Conservation (phyloP, 2,888 invertebrate genomes). For the Cephus rjabovi region DNA sequence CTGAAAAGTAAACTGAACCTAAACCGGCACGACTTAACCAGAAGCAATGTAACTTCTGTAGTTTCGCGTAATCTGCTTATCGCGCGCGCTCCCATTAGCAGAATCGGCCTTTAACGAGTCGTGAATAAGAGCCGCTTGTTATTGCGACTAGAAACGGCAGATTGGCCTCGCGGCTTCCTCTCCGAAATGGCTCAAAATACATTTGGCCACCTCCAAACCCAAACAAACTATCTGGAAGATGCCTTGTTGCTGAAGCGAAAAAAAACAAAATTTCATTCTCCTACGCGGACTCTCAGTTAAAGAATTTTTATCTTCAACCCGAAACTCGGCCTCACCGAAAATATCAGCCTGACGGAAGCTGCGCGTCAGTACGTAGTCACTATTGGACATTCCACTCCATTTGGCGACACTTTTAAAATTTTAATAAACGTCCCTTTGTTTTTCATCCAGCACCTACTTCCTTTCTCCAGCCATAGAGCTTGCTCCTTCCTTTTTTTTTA, state of each 20-base stretch:
- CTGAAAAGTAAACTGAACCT: background rate
- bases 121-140: background rate
- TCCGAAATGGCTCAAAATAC: background rate
- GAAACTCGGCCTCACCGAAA: background rate
- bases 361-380: slow-evolving; percentile 25
- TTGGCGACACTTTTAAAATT: slow-evolving; percentile 34
- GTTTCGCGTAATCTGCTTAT: background rate
- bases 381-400: slow-evolving; percentile 40
- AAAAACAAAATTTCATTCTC: too few species aligned
- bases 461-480: background rate
- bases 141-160: background rate
- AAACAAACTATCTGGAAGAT: background rate
- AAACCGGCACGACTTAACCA: background rate
- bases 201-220: background rate
- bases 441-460: background rate
- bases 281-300: too few species aligned
- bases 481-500: slow-evolving; percentile 18
- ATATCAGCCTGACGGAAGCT: background rate
- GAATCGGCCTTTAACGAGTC: background rate
- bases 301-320: too few species aligned
- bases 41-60: background rate
- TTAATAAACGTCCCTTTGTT: slow-evolving; percentile 29
- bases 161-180: background rate
- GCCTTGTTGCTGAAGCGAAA: too few species aligned
- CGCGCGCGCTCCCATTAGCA: background rate